Evolutionary conservation across 2,888 invertebrate genomes (phyloP).

Genomic region (Drosophila planitibia): DNA sequence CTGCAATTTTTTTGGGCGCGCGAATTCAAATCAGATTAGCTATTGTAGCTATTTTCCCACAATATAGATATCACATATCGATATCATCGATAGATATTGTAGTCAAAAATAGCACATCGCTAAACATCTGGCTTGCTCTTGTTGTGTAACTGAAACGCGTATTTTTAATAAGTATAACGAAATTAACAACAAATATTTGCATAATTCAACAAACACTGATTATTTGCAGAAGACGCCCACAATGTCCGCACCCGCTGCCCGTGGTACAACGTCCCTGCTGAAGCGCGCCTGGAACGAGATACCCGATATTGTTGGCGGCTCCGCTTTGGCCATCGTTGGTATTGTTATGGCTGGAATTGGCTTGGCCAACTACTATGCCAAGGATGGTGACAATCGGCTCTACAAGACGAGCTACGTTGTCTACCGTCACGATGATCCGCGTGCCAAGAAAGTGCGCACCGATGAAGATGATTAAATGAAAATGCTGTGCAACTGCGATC

Average conservation of each 20-base stretch:
- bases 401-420: slow-evolving; percentile 89
- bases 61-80: slow-evolving; percentile 22
- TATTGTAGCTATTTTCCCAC: neutral
- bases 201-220: neutral
- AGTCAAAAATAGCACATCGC: slow-evolving; percentile 34
- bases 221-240: slow-evolving; percentile 27
- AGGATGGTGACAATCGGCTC: slow-evolving; percentile 89
- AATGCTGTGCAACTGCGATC: slow-evolving; percentile 25
- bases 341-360: slow-evolving; percentile 86
- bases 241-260: slow-evolving; percentile 81
- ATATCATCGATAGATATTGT: slow-evolving; percentile 19
- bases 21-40: neutral
- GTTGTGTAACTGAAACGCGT: slow-evolving; percentile 69
- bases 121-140: slow-evolving; percentile 47
- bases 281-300: slow-evolving; percentile 88
- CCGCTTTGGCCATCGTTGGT: slow-evolving; percentile 88
- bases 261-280: slow-evolving; percentile 78
- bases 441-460: slow-evolving; percentile 87
- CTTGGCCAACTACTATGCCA: slow-evolving; percentile 86
- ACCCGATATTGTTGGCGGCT: slow-evolving; percentile 89
- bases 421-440: slow-evolving; percentile 89
- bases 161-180: slow-evolving; percentile 58
- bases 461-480: slow-evolving; percentile 83
- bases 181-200: neutral
- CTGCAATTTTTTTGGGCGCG: neutral